These are phyloP conservation scores for Passerina amoena DNA, from an alignment of 2,113 vertebrate species.

Conservation along the genomic window DNA sequence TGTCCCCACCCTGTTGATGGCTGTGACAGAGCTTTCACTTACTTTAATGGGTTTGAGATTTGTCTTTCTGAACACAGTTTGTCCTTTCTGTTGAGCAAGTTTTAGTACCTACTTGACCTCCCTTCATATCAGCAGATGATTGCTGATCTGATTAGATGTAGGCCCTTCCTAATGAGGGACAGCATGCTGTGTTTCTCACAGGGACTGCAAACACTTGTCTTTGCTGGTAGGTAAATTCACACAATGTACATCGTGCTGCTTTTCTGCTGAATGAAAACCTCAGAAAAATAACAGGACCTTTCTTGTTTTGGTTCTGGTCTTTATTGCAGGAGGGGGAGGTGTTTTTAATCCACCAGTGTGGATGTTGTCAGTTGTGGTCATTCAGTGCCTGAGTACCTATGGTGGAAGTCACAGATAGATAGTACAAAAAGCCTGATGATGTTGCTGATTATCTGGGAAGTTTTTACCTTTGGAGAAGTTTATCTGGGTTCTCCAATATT, in stretches of 20 bases:
- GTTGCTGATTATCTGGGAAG: neutral
- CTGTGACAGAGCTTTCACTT: neutral
- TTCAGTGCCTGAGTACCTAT: neutral
- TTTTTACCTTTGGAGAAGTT: neutral
- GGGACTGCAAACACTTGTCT: neutral
- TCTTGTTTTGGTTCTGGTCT: neutral
- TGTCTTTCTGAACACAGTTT: neutral
- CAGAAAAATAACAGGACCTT: neutral
- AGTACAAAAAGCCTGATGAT: neutral
- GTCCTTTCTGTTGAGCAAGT: neutral
- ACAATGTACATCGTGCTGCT: neutral
- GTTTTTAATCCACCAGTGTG: accelerated
- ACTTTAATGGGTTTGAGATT: neutral
- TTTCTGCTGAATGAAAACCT: neutral
- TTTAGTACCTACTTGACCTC: neutral
- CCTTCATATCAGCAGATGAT: neutral
- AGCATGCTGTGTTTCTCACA: neutral
- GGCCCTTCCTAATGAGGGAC: neutral
- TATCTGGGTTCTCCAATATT: neutral
- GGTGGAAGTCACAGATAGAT: neutral
- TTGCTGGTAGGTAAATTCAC: neutral
- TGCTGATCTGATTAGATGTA: neutral
- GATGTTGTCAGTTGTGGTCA: accelerated
- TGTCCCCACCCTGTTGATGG: neutral
- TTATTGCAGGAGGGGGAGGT: neutral